phyloP scores from a whole-genome alignment of 1,140 invertebrate species.

The Pseudomyrmex cubaensis region DNA sequence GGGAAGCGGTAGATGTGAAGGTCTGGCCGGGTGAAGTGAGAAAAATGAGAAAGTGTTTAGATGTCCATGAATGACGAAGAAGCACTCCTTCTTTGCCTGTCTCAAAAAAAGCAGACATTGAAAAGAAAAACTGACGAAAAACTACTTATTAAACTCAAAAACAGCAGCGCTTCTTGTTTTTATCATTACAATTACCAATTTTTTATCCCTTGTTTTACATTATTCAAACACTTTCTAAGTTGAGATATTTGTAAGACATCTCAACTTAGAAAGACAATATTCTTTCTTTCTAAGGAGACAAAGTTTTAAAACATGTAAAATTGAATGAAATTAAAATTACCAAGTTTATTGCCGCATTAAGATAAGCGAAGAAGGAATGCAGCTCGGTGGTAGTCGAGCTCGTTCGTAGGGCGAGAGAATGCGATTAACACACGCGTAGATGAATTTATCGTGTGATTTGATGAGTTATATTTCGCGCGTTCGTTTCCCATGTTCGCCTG shows the following conservation, averaged over 20 bases:
- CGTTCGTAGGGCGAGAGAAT: constrained; percentile 3
- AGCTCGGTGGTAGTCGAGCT: constrained; percentile 28
- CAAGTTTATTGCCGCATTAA: not conserved
- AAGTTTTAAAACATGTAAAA: not conserved
- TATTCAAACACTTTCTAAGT: too few species aligned
- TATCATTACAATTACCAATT: too few species aligned
- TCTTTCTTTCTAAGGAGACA: not conserved
- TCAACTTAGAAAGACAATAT: too few species aligned
- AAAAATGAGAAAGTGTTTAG: constrained; percentile 58
- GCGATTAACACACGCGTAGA: constrained; percentile 20
- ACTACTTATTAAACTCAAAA: not conserved
- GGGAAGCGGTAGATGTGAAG: not conserved
- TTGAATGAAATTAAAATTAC: not conserved
- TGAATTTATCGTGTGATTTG: constrained; percentile 15
- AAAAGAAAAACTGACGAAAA: not conserved
- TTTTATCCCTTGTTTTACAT: too few species aligned
- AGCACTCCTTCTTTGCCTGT: constrained; percentile 43
- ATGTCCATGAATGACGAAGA: constrained; percentile 53
- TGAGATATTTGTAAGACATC: constrained; percentile 2
- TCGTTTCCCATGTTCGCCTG: constrained; percentile 13
- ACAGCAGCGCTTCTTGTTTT: not conserved
- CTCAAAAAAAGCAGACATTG: constrained; percentile 1
- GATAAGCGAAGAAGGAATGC: constrained; percentile 50
- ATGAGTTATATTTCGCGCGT: constrained; percentile 7
- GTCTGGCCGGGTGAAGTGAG: not conserved